Conservation (phyloP, 2,888 invertebrate species). For the Proisotoma minuta region DNA sequence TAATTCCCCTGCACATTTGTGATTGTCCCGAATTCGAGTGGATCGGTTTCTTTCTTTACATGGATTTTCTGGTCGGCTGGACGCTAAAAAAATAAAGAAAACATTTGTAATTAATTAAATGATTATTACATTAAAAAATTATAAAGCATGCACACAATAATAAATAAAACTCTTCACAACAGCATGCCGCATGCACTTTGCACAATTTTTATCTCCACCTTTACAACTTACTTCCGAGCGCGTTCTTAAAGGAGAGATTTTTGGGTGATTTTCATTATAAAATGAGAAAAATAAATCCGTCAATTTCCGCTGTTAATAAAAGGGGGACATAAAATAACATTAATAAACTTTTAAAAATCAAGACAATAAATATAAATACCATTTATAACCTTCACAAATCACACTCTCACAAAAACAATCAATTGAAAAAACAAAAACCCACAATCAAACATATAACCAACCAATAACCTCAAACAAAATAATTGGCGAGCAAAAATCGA, state of each 20-base stretch:
- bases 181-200: too few relatives aligned
- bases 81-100: conserved; percentile 26
- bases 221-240: background rate
- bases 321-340: too few relatives aligned
- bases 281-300: background rate
- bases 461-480: background rate
- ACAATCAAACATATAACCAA: background rate
- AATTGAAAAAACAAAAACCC: background rate
- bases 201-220: too few relatives aligned
- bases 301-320: too few relatives aligned
- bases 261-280: background rate
- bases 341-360: too few relatives aligned
- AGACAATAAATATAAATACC: too few relatives aligned
- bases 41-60: conserved; percentile 38
- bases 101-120: background rate
- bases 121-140: background rate
- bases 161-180: too few relatives aligned
- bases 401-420: background rate
- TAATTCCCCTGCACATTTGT: conserved; percentile 47
- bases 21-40: conserved; percentile 46
- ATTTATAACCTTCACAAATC: background rate
- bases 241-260: background rate
- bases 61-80: conserved; percentile 43
- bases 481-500: background rate
- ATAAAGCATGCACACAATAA: too few relatives aligned